Evolutionary conservation across 2,888 invertebrate genomes (phyloP).

Genomic region (Cyaniris semiargus): DNA sequence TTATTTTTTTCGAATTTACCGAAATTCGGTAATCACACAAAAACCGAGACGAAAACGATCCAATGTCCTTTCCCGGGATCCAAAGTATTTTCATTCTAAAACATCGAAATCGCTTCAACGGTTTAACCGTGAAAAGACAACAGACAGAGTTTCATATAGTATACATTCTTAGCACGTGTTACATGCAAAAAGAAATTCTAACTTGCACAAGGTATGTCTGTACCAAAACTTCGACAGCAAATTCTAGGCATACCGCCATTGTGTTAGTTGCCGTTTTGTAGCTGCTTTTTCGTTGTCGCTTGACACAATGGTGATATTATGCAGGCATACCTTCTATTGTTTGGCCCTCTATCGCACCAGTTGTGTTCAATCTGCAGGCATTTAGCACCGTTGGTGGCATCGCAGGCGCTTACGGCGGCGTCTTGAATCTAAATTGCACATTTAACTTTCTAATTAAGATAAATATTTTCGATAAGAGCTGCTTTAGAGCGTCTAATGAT

Average conservation of each 20-base stretch:
- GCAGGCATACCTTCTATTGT: conserved; percentile 67
- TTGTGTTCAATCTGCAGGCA: conserved; percentile 59
- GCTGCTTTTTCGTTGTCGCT: conserved; percentile 2
- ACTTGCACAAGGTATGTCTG: conserved; percentile 54
- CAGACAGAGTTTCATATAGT: neutral
- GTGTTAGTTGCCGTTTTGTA: neutral
- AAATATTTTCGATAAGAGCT: conserved; percentile 69
- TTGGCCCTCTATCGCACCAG: conserved; percentile 65
- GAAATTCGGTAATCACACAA: too few relatives aligned
- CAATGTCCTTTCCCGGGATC: neutral
- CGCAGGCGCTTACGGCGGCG: conserved; percentile 64
- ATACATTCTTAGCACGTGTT: neutral
- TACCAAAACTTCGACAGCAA: neutral
- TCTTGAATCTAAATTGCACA: conserved; percentile 70
- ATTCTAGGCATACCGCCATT: conserved; percentile 21
- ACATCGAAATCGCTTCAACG: neutral
- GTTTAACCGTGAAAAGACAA: neutral
- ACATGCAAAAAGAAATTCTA: neutral
- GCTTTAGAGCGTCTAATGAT: conserved; percentile 42
- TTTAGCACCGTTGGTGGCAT: conserved; percentile 75
- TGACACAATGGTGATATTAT: conserved; percentile 60
- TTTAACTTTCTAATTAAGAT: conserved; percentile 76
- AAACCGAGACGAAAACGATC: neutral
- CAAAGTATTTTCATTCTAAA: neutral
- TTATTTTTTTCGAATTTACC: too few relatives aligned